Percentiles rank a stretch among this genome's conserved stretches.
Conservation (phyloP, 2,113 vertebrate genomes). For the Mesoclemmys tuberculata region DNA sequence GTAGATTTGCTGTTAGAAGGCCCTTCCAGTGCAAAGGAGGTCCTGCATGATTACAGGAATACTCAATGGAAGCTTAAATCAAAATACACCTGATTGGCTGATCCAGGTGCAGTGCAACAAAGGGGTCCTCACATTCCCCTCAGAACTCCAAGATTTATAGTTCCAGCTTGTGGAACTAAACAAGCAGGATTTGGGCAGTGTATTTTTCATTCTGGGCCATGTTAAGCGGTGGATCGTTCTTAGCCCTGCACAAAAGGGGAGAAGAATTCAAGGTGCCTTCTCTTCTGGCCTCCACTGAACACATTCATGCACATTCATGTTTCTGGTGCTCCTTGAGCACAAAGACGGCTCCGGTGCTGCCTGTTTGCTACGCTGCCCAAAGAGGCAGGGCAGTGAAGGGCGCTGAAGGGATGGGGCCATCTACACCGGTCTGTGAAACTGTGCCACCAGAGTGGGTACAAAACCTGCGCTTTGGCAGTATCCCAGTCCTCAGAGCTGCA, state of each 20-base stretch:
- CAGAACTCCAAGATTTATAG: not conserved
- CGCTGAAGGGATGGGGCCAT: fast-evolving
- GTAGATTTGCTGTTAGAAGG: not conserved
- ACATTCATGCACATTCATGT: not conserved
- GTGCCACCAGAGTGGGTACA: fast-evolving
- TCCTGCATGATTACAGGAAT: not conserved
- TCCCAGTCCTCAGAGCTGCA: fast-evolving
- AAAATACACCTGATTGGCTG: not conserved
- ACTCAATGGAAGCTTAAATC: not conserved
- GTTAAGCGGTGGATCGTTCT: not conserved
- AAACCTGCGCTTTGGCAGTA: fast-evolving
- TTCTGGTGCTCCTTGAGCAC: not conserved
- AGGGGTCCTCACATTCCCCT: not conserved
- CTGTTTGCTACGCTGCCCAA: not conserved
- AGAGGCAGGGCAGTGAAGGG: not conserved
- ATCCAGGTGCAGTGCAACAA: not conserved
- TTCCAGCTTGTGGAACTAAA: not conserved
- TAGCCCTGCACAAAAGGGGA: not conserved
- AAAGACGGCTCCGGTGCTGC: not conserved
- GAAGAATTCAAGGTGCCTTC: not conserved
- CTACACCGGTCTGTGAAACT: not conserved
- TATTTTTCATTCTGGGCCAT: not conserved
- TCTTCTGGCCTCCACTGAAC: not conserved
- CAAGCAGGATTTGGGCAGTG: fast-evolving
- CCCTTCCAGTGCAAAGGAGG: not conserved